These are phyloP conservation scores for Dendropsophus ebraccatus DNA, from an alignment of 2,113 vertebrate species.

Conservation along the genomic window DNA sequence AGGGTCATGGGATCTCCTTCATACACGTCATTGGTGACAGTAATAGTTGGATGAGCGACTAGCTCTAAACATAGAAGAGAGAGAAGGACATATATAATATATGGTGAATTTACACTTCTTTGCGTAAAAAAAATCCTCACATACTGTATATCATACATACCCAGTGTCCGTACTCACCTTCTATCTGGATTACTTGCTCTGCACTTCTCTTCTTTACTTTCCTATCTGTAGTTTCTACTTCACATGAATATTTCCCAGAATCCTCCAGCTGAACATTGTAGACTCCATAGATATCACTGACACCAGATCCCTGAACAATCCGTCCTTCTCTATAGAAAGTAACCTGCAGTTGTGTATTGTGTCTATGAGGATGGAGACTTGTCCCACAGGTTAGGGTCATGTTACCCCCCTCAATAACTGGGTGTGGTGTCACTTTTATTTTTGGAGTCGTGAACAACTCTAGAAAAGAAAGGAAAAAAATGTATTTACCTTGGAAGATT, in stretches of 20 bases:
- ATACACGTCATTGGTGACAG: no score
- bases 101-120: no score
- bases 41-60: no score
- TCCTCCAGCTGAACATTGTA: neutral
- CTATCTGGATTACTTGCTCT: neutral
- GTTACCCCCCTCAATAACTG: neutral
- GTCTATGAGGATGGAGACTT: neutral
- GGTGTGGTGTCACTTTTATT: neutral
- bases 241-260: slow-evolving; percentile 18
- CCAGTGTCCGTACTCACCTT: neutral
- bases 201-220: neutral
- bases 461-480: neutral
- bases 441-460: slow-evolving; percentile 17
- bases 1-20: no score
- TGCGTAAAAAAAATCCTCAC: no score
- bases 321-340: neutral
- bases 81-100: no score
- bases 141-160: no score
- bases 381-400: slow-evolving; percentile 32
- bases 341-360: neutral
- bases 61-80: no score
- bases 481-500: no score
- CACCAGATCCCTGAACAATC: neutral
- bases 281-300: neutral
- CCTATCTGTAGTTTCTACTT: neutral